These are phyloP conservation scores for Stichodactyla helianthus DNA, from an alignment of 64 coral and sea anemone species.

Conservation along the genomic window DNA sequence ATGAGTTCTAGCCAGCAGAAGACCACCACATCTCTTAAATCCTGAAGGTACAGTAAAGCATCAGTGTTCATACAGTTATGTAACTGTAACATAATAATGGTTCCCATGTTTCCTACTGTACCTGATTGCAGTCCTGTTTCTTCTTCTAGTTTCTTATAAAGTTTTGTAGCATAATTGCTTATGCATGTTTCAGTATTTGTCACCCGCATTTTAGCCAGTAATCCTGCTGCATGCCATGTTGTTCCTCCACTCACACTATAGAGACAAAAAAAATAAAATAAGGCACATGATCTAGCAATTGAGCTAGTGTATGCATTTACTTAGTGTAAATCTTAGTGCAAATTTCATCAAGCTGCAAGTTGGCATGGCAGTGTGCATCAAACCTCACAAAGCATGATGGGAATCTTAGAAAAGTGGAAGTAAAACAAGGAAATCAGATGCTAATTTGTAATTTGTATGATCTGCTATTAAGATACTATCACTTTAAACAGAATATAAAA, in stretches of 20 bases:
- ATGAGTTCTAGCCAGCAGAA: constrained; percentile 42
- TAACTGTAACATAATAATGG: neutral
- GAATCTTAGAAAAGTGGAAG: too few species aligned
- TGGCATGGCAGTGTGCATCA: too few species aligned
- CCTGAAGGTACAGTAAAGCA: neutral
- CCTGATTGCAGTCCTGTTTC: constrained; percentile 57
- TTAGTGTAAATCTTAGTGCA: too few species aligned
- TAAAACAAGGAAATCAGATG: too few species aligned
- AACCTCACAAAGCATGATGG: too few species aligned
- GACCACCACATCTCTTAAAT: constrained; percentile 56
- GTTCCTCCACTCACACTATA: constrained; percentile 58
- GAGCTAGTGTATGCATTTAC: too few species aligned
- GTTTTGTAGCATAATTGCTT: constrained; percentile 28
- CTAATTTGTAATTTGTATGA: too few species aligned
- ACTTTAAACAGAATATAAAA: too few species aligned
- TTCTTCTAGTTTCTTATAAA: constrained; percentile 43
- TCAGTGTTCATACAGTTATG: neutral
- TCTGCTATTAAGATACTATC: too few species aligned
- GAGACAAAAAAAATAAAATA: neutral
- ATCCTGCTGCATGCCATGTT: constrained; percentile 61
- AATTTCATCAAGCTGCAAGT: too few species aligned
- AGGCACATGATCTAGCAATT: too few species aligned
- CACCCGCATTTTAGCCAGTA: constrained; percentile 30
- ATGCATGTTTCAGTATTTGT: constrained; percentile 28
- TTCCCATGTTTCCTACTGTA: neutral